Evolutionary conservation across 2,888 invertebrate species (phyloP), one percentile per base, ranked within the genome.

Genomic region (Ferrisia virgata): DNA sequence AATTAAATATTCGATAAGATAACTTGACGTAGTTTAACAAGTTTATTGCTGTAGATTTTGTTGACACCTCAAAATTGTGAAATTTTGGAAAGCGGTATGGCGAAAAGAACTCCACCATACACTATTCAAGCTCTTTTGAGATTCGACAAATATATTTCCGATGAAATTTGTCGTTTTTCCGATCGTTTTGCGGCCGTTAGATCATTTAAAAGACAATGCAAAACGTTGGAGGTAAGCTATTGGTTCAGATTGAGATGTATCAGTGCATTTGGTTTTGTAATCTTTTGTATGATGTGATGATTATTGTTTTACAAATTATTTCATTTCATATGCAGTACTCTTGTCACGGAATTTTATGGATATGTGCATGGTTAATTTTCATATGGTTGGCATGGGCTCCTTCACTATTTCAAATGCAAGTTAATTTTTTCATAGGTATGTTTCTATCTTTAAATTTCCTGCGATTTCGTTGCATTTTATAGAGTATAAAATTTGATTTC

Each of bases 331-430:
- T 89, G 82, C 87, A 94, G 93, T 91, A 94, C 86, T 94, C 96
- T 6, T 96, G 97, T 87, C 95, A 97, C 90, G 97, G 97, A 9
- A 91, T 97, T 79, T 92, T 94, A 4, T 97, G 97, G 97, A 89
- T 97, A 80, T 91, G 92, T 6, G 91, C 92, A 31, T 94, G 94
- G 92, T 89, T 95, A 31, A 92, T 92, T 4, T 93, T 94, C 86
- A 93, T 95, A 86, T 95, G 95, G 93, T 88, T 95, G 58, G 90
- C 94, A 33, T 92, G 93, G 87, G 92, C 91, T 86, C 91, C 91
- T 86, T 89, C 91, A 9, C 89, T 94, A 36, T 93, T 95, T 87
- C 93, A 95, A 89, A 91, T 96, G 89, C 94, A 96, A 91, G 92
- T 96, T 3, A 97, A 97, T 89, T 92, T 96, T 89, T 89, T 96